phyloP scores from a whole-genome alignment of 2,888 invertebrate species.

The Exephanes ischioxanthus region DNA sequence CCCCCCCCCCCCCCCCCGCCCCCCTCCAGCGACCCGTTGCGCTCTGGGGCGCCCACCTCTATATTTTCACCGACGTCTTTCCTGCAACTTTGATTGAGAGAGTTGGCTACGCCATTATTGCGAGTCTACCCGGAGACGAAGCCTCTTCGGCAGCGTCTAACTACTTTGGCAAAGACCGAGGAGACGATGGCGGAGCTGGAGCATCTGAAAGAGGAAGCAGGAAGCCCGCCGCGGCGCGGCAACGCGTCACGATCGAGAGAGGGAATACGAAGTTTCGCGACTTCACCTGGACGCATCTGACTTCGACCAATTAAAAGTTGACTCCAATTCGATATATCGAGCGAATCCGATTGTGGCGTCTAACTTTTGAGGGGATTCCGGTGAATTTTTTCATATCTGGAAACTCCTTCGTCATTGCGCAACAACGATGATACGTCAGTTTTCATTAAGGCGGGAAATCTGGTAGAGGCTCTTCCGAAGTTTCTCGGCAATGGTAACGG shows the following conservation, averaged over 20 bases:
- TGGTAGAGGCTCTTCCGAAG: neutral
- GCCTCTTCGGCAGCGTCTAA: constrained; percentile 33
- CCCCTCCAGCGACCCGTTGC: constrained; percentile 10
- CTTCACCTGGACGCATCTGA: constrained; percentile 61
- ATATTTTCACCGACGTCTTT: constrained; percentile 46
- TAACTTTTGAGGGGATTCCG: neutral
- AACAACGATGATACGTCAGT: neutral
- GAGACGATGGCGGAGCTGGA: neutral
- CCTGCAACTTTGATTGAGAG: constrained; percentile 68
- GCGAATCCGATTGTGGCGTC: constrained; percentile 30
- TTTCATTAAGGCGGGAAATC: neutral
- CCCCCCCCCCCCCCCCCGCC: neutral
- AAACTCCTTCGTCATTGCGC: neutral
- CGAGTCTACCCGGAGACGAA: constrained; percentile 35
- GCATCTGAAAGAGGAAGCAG: constrained; percentile 14
- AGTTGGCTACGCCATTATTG: constrained; percentile 32
- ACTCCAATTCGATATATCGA: constrained; percentile 57
- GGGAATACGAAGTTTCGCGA: constrained; percentile 1
- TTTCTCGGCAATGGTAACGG: neutral
- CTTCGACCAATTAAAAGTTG: constrained; percentile 69
- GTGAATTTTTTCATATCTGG: neutral
- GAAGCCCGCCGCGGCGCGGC: constrained; percentile 12
- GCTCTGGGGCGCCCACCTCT: constrained; percentile 17
- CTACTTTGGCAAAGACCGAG: constrained; percentile 44
- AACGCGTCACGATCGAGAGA: constrained; percentile 29